Conservation (phyloP, 2,888 invertebrate genomes). For the Phyllotreta cruciferae region DNA sequence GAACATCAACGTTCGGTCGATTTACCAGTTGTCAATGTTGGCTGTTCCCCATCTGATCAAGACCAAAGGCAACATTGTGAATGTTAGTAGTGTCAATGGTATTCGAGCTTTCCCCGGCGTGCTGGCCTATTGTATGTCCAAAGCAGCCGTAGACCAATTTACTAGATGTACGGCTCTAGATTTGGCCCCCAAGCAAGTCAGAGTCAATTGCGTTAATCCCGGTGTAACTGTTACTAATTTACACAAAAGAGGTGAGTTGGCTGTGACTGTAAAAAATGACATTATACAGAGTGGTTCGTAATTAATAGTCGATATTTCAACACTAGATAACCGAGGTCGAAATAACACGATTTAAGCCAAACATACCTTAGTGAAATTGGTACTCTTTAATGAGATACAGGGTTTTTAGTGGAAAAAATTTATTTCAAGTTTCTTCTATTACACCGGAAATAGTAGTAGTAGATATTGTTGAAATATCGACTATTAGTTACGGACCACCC, state of each 20-base stretch:
- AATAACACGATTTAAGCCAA: too few species aligned
- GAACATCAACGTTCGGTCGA: constrained; percentile 85
- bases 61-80: constrained; percentile 84
- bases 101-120: constrained; percentile 89
- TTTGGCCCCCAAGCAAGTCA: constrained; percentile 78
- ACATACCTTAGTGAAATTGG: too few species aligned
- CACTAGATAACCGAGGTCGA: too few species aligned
- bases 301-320: too few species aligned
- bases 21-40: constrained; percentile 84
- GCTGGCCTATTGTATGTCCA: constrained; percentile 90
- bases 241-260: constrained; percentile 70
- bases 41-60: constrained; percentile 86
- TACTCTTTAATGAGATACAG: too few species aligned
- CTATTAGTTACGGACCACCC: too few species aligned
- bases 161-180: constrained; percentile 92
- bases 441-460: too few species aligned
- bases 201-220: constrained; percentile 93
- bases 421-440: too few species aligned
- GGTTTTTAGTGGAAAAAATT: too few species aligned
- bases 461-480: too few species aligned
- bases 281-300: too few species aligned
- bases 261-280: too few species aligned
- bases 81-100: constrained; percentile 94
- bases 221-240: constrained; percentile 91
- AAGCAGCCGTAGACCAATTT: constrained; percentile 93